These are phyloP conservation scores for Siniperca scherzeri DNA, from an alignment of 2,797 vertebrate species.

Conservation along the genomic window DNA sequence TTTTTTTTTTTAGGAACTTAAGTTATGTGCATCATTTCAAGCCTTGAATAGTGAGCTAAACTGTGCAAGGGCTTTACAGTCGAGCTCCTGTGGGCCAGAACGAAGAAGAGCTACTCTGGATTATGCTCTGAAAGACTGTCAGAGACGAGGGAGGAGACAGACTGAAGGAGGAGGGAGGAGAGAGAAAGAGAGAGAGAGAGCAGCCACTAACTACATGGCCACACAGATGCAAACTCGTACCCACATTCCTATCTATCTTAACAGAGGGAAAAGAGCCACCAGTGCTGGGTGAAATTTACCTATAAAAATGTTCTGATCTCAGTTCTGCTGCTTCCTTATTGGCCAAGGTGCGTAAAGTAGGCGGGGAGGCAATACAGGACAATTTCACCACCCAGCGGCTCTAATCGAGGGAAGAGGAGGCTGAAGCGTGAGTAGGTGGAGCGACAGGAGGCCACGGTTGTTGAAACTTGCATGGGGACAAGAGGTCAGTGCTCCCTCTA, in stretches of 20 bases:
- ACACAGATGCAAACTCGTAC: conserved; percentile 7
- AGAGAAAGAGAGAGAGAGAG: conserved; percentile 3
- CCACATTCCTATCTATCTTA: conserved; percentile 13
- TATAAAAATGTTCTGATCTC: conserved; percentile 15
- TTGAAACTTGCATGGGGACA: conserved; percentile 30
- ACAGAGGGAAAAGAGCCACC: conserved; percentile 1
- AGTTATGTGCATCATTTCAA: neutral
- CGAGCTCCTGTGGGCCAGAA: fast-evolving
- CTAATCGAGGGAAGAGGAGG: neutral
- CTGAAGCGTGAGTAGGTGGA: neutral
- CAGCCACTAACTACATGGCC: neutral
- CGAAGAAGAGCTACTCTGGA: conserved; percentile 2
- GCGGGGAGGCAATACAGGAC: neutral
- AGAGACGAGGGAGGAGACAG: conserved; percentile 14
- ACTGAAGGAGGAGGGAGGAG: conserved; percentile 23
- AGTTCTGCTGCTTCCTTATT: conserved; percentile 35
- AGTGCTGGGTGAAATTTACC: neutral
- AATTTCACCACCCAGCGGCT: neutral
- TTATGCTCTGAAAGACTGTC: neutral
- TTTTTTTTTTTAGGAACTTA: neutral
- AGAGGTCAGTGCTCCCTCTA: conserved; percentile 81
- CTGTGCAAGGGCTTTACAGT: neutral
- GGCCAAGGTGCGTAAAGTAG: conserved; percentile 23
- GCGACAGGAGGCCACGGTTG: neutral
- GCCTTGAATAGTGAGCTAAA: neutral